Conservation (phyloP, 2,113 vertebrate species). For the Australoheros scitulus region DNA sequence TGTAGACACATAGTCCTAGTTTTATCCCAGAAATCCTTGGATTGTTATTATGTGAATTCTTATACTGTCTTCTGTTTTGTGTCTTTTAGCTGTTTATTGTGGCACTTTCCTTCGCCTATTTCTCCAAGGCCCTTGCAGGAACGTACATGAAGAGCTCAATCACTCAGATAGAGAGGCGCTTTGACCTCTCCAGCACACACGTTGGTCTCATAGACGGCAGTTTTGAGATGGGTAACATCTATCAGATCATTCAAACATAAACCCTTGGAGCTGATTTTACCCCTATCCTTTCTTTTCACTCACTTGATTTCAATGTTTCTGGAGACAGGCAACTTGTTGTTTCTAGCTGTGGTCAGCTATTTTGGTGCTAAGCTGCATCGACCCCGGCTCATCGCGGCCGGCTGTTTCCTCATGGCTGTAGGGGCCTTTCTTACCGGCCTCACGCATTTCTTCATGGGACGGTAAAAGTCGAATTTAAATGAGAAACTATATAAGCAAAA, state of each 20-base stretch:
- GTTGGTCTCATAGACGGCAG: conserved; percentile 88
- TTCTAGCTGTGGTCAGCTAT: conserved; percentile 91
- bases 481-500: neutral
- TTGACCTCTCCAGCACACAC: conserved; percentile 85
- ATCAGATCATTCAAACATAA: neutral
- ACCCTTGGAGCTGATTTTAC: neutral
- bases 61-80: conserved; percentile 1
- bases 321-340: conserved; percentile 87
- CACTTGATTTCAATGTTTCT: neutral
- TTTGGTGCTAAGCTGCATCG: conserved; percentile 91
- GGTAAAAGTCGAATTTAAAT: conserved; percentile 71
- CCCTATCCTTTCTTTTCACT: neutral
- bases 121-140: conserved; percentile 83
- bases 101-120: conserved; percentile 85
- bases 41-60: neutral
- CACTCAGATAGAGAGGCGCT: conserved; percentile 93
- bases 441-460: conserved; percentile 96
- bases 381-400: conserved; percentile 86
- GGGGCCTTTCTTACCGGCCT: conserved; percentile 86
- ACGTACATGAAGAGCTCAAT: conserved; percentile 90
- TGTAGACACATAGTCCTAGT: fast-evolving
- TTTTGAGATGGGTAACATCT: conserved; percentile 90
- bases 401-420: conserved; percentile 85
- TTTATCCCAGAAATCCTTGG: neutral
- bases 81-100: conserved; percentile 84